Evolutionary conservation across 2,113 vertebrate species (phyloP).

Genomic region (Labeo catla): DNA sequence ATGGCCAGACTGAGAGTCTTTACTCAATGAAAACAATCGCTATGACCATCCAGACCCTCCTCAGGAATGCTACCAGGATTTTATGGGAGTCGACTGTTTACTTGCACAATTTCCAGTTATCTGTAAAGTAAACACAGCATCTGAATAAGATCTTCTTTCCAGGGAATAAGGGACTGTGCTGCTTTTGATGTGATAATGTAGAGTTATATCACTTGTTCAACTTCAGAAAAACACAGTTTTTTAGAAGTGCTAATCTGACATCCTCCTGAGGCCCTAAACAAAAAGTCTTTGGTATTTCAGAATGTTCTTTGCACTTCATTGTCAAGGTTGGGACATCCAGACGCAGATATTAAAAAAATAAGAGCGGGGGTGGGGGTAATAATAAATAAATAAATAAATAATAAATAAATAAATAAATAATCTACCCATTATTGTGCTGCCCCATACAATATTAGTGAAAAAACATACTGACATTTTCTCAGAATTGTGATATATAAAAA

Average conservation of each 20-base stretch:
- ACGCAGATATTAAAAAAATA: too few species aligned
- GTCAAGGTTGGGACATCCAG: background rate
- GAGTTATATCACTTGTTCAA: background rate
- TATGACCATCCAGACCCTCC: slow-evolving; percentile 63
- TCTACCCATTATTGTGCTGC: too few species aligned
- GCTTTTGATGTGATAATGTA: slow-evolving; percentile 30
- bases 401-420: too few species aligned
- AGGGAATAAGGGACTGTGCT: slow-evolving; percentile 1
- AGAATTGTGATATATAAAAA: too few species aligned
- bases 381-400: too few species aligned
- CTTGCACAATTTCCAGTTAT: slow-evolving; percentile 34
- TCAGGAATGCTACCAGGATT: slow-evolving; percentile 66
- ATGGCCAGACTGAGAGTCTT: slow-evolving; percentile 66
- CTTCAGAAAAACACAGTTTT: background rate
- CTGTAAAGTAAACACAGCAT: slow-evolving; percentile 49
- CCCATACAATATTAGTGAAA: too few species aligned
- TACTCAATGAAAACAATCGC: slow-evolving; percentile 71
- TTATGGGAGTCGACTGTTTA: slow-evolving; percentile 53
- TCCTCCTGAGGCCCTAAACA: background rate
- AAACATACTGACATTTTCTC: too few species aligned
- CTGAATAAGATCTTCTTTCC: background rate
- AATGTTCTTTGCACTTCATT: background rate
- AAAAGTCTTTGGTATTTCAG: background rate
- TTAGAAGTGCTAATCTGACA: background rate
- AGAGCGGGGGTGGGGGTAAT: too few species aligned